These are phyloP conservation scores for Nesogale talazaci DNA, from an alignment of 2,113 vertebrate genomes.

Conservation along the genomic window DNA sequence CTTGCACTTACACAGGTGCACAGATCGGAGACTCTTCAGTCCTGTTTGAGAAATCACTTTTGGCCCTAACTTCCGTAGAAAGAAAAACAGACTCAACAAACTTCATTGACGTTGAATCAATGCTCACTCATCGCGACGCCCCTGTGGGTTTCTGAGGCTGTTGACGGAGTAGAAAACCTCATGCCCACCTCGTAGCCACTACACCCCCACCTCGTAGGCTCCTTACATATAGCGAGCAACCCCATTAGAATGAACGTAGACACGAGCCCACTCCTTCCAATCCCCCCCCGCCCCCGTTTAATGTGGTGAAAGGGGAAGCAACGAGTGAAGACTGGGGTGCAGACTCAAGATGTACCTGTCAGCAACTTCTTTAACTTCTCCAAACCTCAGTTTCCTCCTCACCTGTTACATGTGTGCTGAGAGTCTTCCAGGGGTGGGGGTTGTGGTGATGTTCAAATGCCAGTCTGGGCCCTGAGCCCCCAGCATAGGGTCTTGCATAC, in stretches of 20 bases:
- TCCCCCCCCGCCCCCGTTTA: neutral
- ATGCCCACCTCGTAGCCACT: too few species aligned
- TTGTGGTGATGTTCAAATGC: neutral
- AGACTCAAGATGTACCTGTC: neutral
- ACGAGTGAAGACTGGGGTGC: neutral
- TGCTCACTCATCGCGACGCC: too few species aligned
- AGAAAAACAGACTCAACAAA: neutral
- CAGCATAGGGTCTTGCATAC: neutral
- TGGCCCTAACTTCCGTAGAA: slow-evolving; percentile 2
- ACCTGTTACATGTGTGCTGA: slow-evolving; percentile 20
- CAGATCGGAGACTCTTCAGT: neutral
- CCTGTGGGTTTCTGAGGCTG: too few species aligned
- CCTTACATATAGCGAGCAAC: too few species aligned
- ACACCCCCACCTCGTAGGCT: too few species aligned
- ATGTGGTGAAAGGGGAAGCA: neutral
- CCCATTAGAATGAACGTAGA: neutral
- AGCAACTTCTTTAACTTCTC: neutral
- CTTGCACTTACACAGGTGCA: neutral
- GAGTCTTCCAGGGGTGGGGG: neutral
- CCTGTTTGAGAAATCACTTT: neutral
- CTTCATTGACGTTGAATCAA: too few species aligned
- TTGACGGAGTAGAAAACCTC: too few species aligned
- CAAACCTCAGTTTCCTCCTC: slow-evolving; percentile 11
- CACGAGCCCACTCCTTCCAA: neutral
- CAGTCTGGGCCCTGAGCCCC: neutral